Evolutionary conservation across 2,113 vertebrate genomes (phyloP), one percentile per base, ranked within the genome.

Genomic region (Thymallus thymallus): DNA sequence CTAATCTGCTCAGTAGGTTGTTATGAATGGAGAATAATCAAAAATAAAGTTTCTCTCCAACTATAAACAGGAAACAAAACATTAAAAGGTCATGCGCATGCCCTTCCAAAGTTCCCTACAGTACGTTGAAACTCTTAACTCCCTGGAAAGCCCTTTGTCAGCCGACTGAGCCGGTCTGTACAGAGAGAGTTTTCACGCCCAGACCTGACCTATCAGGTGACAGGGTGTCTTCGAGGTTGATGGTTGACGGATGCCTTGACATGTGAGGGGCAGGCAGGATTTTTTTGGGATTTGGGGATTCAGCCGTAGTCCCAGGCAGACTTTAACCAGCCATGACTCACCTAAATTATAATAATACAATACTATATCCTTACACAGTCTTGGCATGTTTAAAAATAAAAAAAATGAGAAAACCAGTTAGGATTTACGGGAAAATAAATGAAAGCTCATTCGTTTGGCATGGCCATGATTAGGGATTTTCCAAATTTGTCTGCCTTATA

Each of bases 161-260:
- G 41, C 35, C 58, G 2, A 48, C n/a, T 29, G 66, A 14, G 56
- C 29, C 12, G 5, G 66, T 58, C 69, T 58, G 66, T 35, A 69
- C 74, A 48, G 30, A 32, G n/a, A n/a, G 23, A 26, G 41, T 46
- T 41, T 69, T 64, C 78, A 79, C 48, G 23, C 24, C 16, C 24
- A 26, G 73, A 29, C 66, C 69, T 76, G 65, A 60, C 20, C 22
- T 63, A 35, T 68, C 24, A 62, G 45, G 4, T 58, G 72, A 6
- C 68, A 26, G 29, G 24, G 29, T 75, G 73, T 58, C 29, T 72
- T 41, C 9, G 24, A 16, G 14, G 63, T 29, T 13, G 16, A 3
- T 5, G 26, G 26, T 26, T 30, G 18, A 16, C 14, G 63, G 16
- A 65, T 65, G 29, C 29, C 24, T 6, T 30, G 13, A 30, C 16